Evolutionary conservation across 2,888 invertebrate species (phyloP), one percentile per base, ranked within the genome.

Genomic region (Lampropteryx suffumata): DNA sequence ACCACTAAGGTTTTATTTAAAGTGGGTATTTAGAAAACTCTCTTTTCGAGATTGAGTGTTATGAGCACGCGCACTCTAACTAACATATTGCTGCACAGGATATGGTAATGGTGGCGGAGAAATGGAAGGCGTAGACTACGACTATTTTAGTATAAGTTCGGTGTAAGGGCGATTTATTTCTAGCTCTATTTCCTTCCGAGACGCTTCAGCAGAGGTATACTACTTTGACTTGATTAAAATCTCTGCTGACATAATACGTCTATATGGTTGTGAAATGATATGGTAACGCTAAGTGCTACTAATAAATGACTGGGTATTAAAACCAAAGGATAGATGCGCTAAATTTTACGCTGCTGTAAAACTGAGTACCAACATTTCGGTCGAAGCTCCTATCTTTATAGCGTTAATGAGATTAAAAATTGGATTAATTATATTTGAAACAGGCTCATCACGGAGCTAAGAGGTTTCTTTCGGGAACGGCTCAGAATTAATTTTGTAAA

Each of bases 151-250:
- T 84, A 72, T 73, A 72, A 76, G 76, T 82, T 82, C 76, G 68
- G 72, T 71, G 81, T 80, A 84, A 84, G 84, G 81, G 84, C 80
- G 84, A 85, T 86, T 86, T 89, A 88, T 88, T 88, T 86, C 80
- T 76, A 82, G 84, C 74, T 74, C 82, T 82, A 84, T 86, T 88
- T 89, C 87, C 88, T 87, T 71, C 76, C 60, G 71, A 81, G 76
- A 75, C 73, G 69, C 61, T 59, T 66, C 63, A 65, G 65, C 66
- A 62, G 67, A 65, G 65, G 70, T 67, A 68, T n/a, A 69, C 71
- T 71, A 67, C 70, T 71, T 69, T 61, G 61, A 59, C 63, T 59
- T 60, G 57, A 71, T 62, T 64, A 64, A 69, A 67, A 64, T 61
- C 50, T 34, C 54, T 58, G 65, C 69, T 73, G 68, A 65, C 59